Evolutionary conservation across 2,888 invertebrate genomes (phyloP), one percentile per base, ranked within the genome.

Genomic region (Diogma glabrata): DNA sequence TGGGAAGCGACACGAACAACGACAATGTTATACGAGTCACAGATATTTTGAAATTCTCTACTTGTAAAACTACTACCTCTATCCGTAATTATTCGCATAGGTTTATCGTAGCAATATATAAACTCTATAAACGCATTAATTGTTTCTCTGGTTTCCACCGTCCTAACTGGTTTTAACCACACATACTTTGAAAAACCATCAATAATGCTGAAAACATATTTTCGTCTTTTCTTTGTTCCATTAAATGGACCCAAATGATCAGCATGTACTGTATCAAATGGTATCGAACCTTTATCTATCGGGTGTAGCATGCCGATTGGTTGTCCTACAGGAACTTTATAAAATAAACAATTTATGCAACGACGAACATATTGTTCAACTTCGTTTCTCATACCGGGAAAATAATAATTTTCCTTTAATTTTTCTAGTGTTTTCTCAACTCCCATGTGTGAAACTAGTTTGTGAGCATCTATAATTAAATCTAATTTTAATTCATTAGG

Each of bases 281-380:
- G 36, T 17, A 36, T 6, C 17, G 36, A 33, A 9, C 33, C 33
- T 33, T n/a, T 33, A 14, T 33, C 33, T 33, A 33, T 33, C 33
- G 33, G 33, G 14, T 33, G 33, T 33, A 33, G 10, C 14, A 33
- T 12, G 14, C 33, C 33, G 14, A 14, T 14, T 33, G 12, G 33
- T 33, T 33, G 12, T 12, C 33, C 33, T n/a, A 33, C 33, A 12
- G 33, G 33, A n/a, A 33, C 33, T 33, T 33, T 33, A 6, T 33
- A 33, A 33, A 33, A 51, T 22, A 51, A 45, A 17, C 46, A 51
- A 45, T 51, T 51, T 12, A 51, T 51, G 16, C 51, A 51, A 4
- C 51, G 26, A 28, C 28, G 45, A 12, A 51, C 17, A 14, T 30
- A 45, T 46, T 51, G 6, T n/a, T n/a, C n/a, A n/a, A n/a, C n/a